Evolutionary conservation across 2,113 vertebrate species (phyloP).

Genomic region (Isichthys henryi): DNA sequence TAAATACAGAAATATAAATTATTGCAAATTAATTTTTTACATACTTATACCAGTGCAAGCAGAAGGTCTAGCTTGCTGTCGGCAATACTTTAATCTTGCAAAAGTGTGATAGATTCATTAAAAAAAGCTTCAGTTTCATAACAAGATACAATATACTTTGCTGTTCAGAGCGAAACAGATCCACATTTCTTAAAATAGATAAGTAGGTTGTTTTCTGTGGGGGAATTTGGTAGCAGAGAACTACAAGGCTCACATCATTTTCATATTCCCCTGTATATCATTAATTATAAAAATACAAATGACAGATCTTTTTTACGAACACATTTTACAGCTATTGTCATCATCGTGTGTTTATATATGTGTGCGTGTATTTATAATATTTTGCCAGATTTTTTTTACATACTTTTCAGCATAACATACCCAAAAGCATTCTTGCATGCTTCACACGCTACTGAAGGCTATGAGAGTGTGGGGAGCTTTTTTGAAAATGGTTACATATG

Average conservation of each 20-base stretch:
- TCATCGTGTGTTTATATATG: not conserved
- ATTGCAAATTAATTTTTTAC: not conserved
- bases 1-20: not conserved
- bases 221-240: not conserved
- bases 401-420: not conserved
- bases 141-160: not conserved
- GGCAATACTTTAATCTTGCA: not conserved
- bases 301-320: not conserved
- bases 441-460: not conserved
- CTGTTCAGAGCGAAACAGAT: not conserved
- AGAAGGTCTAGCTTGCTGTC: not conserved
- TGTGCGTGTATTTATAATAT: not conserved
- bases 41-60: not conserved
- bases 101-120: not conserved
- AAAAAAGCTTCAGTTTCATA: slow-evolving; percentile 1
- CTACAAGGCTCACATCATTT: not conserved
- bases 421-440: not conserved
- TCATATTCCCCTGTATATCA: not conserved
- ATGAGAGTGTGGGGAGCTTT: not conserved
- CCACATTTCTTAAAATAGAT: slow-evolving; percentile 1
- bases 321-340: not conserved
- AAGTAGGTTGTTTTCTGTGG: slow-evolving; percentile 8
- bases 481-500: not conserved
- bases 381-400: not conserved
- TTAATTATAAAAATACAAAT: not conserved